A percentile compares a stretch with the other conserved stretches of the same genome.
These are phyloP conservation scores for Clarias platycephalus DNA, from an alignment of 2,797 vertebrate genomes.

Conservation along the genomic window DNA sequence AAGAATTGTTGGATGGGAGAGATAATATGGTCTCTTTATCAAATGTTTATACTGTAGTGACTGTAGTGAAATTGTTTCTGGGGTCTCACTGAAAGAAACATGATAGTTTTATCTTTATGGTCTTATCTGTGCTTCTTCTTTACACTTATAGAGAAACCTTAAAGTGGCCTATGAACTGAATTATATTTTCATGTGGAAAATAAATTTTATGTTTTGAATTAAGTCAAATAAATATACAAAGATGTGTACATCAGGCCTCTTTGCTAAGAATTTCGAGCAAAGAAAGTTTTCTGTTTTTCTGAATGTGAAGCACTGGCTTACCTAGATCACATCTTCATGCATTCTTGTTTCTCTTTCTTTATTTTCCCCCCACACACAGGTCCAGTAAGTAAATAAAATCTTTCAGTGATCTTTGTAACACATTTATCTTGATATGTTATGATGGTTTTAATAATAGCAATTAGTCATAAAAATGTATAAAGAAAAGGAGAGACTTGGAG, in stretches of 20 bases:
- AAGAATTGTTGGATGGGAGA: neutral
- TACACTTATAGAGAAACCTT: slow-evolving; percentile 66
- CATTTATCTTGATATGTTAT: slow-evolving; percentile 1
- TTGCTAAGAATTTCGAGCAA: slow-evolving; percentile 64
- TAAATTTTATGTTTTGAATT: slow-evolving; percentile 61
- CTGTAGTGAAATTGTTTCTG: slow-evolving; percentile 38
- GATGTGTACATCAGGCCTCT: slow-evolving; percentile 37
- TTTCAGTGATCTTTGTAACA: neutral
- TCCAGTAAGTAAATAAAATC: neutral
- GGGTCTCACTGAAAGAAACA: slow-evolving; percentile 53
- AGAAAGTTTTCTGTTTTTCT: slow-evolving; percentile 61
- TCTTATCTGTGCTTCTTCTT: slow-evolving; percentile 69
- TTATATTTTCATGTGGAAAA: slow-evolving; percentile 62
- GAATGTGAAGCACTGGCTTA: neutral
- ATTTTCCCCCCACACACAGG: neutral
- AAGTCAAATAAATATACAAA: slow-evolving; percentile 63
- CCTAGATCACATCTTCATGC: slow-evolving; percentile 12
- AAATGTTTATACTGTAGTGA: slow-evolving; percentile 50
- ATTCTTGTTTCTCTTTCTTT: slow-evolving; percentile 17
- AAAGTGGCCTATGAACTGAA: slow-evolving; percentile 62
- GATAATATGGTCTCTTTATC: slow-evolving; percentile 45
- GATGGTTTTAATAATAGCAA: neutral
- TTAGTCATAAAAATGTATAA: neutral
- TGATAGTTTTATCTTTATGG: slow-evolving; percentile 47
- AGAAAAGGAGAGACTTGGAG: neutral